Evolutionary conservation across 2,797 vertebrate species (phyloP).

Genomic region (Tadarida brasiliensis): DNA sequence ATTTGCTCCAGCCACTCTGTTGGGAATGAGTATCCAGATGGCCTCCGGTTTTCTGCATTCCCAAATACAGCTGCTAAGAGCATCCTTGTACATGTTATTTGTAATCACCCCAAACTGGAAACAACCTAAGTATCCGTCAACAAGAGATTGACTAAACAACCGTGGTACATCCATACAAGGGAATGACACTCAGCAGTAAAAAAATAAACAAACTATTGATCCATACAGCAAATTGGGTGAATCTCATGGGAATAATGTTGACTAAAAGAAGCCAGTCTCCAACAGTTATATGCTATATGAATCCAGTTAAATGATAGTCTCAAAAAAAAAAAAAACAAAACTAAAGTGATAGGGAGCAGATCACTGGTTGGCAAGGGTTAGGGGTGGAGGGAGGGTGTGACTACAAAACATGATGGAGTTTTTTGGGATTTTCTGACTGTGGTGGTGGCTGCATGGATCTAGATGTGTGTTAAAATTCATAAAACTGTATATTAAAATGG

Average conservation of each 20-base stretch:
- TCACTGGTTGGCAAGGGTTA: not conserved
- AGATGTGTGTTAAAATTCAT: not conserved
- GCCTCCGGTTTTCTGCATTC: not conserved
- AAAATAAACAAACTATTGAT: not conserved
- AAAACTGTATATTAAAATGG: not conserved
- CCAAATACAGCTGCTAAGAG: not conserved
- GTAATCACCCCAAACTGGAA: not conserved
- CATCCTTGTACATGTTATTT: not conserved
- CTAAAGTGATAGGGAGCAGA: not conserved
- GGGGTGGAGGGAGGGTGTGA: not conserved
- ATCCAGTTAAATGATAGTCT: not conserved
- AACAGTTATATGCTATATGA: not conserved
- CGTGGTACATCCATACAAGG: not conserved
- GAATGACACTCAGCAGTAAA: not conserved
- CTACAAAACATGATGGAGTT: not conserved
- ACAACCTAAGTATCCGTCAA: not conserved
- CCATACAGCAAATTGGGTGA: not conserved
- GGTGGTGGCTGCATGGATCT: not conserved
- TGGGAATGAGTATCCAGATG: not conserved
- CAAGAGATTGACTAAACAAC: not conserved
- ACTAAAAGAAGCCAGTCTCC: not conserved
- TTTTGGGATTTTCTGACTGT: not conserved
- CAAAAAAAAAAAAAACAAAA: not conserved
- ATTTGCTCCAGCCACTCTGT: not conserved
- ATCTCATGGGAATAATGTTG: not conserved